Evolutionary conservation across 2,888 invertebrate species (phyloP).

Genomic region (Dolichopus griseipennis): DNA sequence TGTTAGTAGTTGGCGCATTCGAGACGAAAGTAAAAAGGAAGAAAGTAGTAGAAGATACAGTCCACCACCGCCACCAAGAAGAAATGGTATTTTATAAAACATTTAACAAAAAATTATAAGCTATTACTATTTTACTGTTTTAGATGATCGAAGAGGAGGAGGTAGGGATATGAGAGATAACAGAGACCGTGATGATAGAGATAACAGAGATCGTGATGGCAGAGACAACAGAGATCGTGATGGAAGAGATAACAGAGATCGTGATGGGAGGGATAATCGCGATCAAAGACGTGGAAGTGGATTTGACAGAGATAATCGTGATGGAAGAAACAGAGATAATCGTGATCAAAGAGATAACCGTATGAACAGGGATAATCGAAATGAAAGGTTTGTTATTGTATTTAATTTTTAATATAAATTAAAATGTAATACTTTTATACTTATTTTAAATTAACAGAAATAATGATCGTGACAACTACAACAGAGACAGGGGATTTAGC

Average conservation of each 20-base stretch:
- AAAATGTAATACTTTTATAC: neutral
- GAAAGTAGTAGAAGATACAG: conserved; percentile 29
- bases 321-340: conserved; percentile 17
- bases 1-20: conserved; percentile 35
- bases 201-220: neutral
- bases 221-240: neutral
- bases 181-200: conserved; percentile 15
- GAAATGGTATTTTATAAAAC: conserved; percentile 20
- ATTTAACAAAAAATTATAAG: conserved; percentile 9
- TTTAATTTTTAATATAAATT: neutral
- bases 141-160: neutral
- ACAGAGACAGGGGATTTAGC: conserved; percentile 20
- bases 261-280: conserved; percentile 18
- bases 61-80: conserved; percentile 25
- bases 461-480: conserved; percentile 21
- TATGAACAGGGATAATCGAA: conserved; percentile 12
- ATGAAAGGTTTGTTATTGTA: conserved; percentile 27
- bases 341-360: conserved; percentile 14
- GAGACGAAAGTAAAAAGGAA: conserved; percentile 25
- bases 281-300: conserved; percentile 28
- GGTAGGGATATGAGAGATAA: conserved; percentile 13
- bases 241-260: conserved; percentile 18
- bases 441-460: conserved; percentile 14
- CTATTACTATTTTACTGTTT: neutral
- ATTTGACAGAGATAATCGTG: conserved; percentile 27